Evolutionary conservation across 2,797 vertebrate species (phyloP).

Genomic region (Macrochelys suwanniensis): DNA sequence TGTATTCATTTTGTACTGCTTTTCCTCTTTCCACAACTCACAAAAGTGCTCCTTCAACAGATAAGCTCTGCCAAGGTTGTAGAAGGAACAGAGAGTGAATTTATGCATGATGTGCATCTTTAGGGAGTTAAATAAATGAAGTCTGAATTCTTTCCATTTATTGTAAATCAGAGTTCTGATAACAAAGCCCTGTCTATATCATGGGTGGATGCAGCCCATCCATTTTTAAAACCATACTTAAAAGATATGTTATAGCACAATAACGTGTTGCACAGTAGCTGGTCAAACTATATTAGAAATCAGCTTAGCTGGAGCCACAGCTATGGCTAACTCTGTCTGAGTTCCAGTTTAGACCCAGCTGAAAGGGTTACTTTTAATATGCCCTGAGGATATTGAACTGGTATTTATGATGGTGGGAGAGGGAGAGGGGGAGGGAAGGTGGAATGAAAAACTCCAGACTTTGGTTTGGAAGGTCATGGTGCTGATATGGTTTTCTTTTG

Average conservation of each 20-base stretch:
- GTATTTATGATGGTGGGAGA: neutral
- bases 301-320: neutral
- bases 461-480: neutral
- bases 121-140: constrained; percentile 17
- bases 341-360: neutral
- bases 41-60: neutral
- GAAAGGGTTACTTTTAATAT: neutral
- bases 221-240: constrained; percentile 24
- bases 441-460: neutral
- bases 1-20: neutral
- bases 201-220: constrained; percentile 45
- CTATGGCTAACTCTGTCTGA: neutral
- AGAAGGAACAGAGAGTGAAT: constrained; percentile 24
- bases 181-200: constrained; percentile 11
- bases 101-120: constrained; percentile 18
- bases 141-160: constrained; percentile 47
- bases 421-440: accelerated
- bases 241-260: constrained; percentile 44
- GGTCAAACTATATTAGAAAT: neutral
- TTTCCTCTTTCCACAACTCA: neutral
- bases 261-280: neutral
- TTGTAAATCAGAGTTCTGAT: constrained; percentile 47
- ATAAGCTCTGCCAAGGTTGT: neutral
- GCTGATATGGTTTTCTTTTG: neutral
- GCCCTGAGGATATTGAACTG: neutral